Percentiles rank a stretch among this genome's conserved stretches.
These are phyloP conservation scores for Coptodon bakossiorum DNA, from an alignment of 2,113 vertebrate species.

Conservation along the genomic window DNA sequence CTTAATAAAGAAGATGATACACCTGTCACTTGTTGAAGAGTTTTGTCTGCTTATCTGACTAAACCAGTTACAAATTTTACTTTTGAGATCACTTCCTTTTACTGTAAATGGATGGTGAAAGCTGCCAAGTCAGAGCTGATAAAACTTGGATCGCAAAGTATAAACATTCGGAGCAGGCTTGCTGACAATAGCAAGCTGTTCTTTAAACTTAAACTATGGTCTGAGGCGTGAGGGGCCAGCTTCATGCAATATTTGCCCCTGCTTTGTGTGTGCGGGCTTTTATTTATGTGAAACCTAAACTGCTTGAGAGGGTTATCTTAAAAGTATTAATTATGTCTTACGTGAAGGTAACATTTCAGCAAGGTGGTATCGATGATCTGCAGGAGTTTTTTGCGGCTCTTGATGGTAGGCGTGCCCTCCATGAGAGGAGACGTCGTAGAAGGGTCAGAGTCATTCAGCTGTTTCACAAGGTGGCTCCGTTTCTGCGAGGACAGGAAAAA, in stretches of 20 bases:
- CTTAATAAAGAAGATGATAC: not conserved
- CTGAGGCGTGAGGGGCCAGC: not conserved
- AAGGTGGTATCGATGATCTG: constrained; percentile 98
- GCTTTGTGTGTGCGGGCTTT: not conserved
- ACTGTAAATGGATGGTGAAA: not conserved
- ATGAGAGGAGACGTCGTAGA: constrained; percentile 91
- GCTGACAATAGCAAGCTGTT: not conserved
- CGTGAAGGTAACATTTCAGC: constrained; percentile 95
- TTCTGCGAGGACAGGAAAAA: constrained; percentile 72
- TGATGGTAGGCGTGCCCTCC: constrained; percentile 96
- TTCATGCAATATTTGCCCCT: too few species aligned
- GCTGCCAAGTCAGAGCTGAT: not conserved
- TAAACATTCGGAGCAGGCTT: not conserved
- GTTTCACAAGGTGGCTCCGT: constrained; percentile 93
- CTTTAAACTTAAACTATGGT: not conserved
- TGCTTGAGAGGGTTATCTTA: not conserved
- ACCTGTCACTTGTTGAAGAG: not conserved
- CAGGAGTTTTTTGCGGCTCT: constrained; percentile 93
- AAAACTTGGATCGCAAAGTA: not conserved
- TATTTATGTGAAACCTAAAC: not conserved
- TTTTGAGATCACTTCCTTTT: not conserved
- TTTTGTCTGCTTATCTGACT: not conserved
- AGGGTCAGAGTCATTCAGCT: constrained; percentile 90
- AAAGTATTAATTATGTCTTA: constrained; percentile 57
- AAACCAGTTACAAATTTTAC: not conserved